These are phyloP conservation scores for Microdon myrmicae DNA, from an alignment of 2,888 invertebrate species.

Conservation along the genomic window DNA sequence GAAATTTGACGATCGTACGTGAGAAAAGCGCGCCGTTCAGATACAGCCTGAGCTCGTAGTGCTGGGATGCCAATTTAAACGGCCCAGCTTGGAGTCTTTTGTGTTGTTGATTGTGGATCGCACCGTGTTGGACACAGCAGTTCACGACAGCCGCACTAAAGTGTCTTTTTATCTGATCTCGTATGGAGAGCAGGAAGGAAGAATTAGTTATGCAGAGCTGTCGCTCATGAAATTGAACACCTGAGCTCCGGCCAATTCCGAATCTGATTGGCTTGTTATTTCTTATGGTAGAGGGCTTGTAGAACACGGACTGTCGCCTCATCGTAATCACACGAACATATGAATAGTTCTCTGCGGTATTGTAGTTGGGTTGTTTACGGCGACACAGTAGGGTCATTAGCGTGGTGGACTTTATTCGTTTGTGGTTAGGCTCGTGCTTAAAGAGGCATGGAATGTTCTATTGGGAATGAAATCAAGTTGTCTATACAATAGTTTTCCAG, in stretches of 20 bases:
- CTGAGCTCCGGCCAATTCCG: slow-evolving; percentile 42
- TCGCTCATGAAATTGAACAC: slow-evolving; percentile 52
- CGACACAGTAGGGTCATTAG: too few species aligned
- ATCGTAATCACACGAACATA: too few species aligned
- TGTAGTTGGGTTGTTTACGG: too few species aligned
- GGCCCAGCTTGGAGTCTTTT: slow-evolving; percentile 33
- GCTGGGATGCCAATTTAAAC: slow-evolving; percentile 49
- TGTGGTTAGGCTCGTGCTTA: too few species aligned
- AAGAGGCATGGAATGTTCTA: too few species aligned
- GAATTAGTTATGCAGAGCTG: slow-evolving; percentile 45
- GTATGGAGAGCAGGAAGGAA: slow-evolving; percentile 34
- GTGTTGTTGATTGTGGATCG: too few species aligned
- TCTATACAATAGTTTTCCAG: too few species aligned
- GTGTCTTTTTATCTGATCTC: slow-evolving; percentile 32
- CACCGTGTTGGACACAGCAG: neutral
- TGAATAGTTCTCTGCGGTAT: too few species aligned
- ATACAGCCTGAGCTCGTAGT: slow-evolving; percentile 23
- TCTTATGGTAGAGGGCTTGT: too few species aligned
- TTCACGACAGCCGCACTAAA: neutral
- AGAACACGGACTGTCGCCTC: too few species aligned
- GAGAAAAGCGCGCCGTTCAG: slow-evolving; percentile 41
- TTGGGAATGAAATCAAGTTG: too few species aligned
- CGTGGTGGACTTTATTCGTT: too few species aligned
- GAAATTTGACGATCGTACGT: slow-evolving; percentile 52
- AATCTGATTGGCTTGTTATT: slow-evolving; percentile 45